phyloP scores from a whole-genome alignment of 1,140 invertebrate species.

The Calliopsis andreniformis region DNA sequence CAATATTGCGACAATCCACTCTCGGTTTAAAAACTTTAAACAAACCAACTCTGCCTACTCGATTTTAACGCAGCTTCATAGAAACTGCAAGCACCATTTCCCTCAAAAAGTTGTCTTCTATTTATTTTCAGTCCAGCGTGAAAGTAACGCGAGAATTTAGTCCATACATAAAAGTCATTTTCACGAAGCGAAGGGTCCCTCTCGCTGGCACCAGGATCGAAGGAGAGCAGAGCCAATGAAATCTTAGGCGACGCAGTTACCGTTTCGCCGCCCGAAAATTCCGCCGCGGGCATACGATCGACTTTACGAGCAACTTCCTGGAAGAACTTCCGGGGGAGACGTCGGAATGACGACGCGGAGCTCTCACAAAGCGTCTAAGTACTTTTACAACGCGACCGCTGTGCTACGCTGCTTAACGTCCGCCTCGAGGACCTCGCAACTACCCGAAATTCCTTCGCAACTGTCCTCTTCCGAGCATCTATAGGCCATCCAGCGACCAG shows the following conservation, averaged over 20 bases:
- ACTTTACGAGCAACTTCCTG: conserved; percentile 41
- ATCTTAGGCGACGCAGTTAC: conserved; percentile 23
- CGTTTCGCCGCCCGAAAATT: conserved; percentile 28
- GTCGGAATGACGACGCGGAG: conserved; percentile 24
- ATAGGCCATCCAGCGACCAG: background rate
- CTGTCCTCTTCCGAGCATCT: conserved; percentile 38
- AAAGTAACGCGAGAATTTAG: no score
- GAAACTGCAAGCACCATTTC: background rate
- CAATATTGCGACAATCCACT: no score
- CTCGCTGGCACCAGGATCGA: background rate
- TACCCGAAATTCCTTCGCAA: conserved; percentile 22
- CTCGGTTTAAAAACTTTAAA: no score
- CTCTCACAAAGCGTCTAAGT: conserved; percentile 24
- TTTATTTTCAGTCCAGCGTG: background rate
- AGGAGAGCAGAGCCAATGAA: background rate
- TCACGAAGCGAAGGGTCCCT: background rate
- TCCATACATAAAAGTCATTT: conserved; percentile 9
- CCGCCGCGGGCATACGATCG: background rate
- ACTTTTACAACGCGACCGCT: conserved; percentile 41
- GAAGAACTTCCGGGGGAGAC: conserved; percentile 41
- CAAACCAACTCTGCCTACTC: background rate
- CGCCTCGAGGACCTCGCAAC: background rate
- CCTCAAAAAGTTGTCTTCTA: background rate
- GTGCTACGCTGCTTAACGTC: background rate
- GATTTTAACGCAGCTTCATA: background rate